Evolutionary conservation across 2,888 invertebrate species (phyloP), one percentile per base, ranked within the genome.

Genomic region (Stenodera caucasica): DNA sequence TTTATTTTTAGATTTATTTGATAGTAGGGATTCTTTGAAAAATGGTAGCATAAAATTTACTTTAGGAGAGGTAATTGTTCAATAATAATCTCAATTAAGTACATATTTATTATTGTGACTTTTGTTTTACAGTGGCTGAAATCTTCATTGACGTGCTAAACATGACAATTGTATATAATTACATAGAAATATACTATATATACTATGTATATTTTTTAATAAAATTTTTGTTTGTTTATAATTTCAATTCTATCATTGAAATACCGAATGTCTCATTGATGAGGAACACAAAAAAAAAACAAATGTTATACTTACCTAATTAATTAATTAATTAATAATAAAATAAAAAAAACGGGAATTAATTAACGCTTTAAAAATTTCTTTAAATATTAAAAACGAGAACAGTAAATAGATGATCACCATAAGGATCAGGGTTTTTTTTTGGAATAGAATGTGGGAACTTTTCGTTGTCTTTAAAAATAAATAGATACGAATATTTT

Each of bases 31-130:
- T 79, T 88, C 90, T 32, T 83, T 91, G 58, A 90, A 91, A 78
- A 90, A 91, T 77, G 92, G 92, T 72, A 88, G 85, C 66, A 86
- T 94, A 64, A 93, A 92, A 82, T 83, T 94, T 70, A 90, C 86
- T 77, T 83, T 95, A 76, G 84, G 90, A 54, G 93, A 94, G 84
- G 91, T 90, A 84, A 81, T 81, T 77, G 63, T 60, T 52, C 29
- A 29, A 5, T 14, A 55, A 21, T 26, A 53, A 12, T 53, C 30
- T 55, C 29, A 29, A 40, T 49, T 26, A 5, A 26, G n/a, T n/a
- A n/a, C n/a, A n/a, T n/a, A n/a, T n/a, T 26, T 26, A 5, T 26
- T 26, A 4, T 4, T 26, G 26, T 4, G 5, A 26, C 5, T 40
- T 68, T 70, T 71, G 77, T 79, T 69, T 88, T 86, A 72, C 84